Conservation (phyloP, 2,888 invertebrate species). For the Anorthoa munda region DNA sequence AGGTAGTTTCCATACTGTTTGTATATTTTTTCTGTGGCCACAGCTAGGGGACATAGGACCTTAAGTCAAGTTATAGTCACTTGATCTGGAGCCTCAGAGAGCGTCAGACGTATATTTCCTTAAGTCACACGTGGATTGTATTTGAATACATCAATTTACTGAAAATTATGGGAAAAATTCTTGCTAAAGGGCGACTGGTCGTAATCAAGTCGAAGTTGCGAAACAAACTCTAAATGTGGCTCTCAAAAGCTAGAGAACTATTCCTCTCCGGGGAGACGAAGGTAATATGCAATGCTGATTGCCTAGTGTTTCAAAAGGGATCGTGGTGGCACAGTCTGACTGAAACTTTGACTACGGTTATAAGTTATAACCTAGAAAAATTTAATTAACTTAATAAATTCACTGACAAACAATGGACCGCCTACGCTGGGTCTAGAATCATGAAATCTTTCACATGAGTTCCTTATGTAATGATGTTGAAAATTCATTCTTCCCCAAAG, state of each 20-base stretch:
- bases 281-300: constrained; percentile 19
- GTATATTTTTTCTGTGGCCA: no score
- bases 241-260: constrained; percentile 9
- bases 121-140: neutral
- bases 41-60: no score
- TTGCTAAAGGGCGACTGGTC: constrained; percentile 15
- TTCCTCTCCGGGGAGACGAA: constrained; percentile 14
- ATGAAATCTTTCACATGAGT: no score
- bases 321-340: neutral
- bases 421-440: no score
- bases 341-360: neutral
- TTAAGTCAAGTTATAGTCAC: no score
- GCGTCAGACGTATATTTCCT: neutral
- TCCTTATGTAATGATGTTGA: no score
- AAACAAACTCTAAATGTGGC: constrained; percentile 10
- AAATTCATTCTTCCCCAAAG: no score
- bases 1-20: no score
- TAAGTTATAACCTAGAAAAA: no score
- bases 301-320: constrained; percentile 8
- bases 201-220: constrained; percentile 4
- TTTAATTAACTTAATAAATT: no score
- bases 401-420: no score
- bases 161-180: constrained; percentile 17
- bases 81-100: neutral
- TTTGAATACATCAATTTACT: constrained; percentile 8